These are phyloP conservation scores for Chloroclystis v-ata DNA, from an alignment of 2,888 invertebrate genomes.

Conservation along the genomic window DNA sequence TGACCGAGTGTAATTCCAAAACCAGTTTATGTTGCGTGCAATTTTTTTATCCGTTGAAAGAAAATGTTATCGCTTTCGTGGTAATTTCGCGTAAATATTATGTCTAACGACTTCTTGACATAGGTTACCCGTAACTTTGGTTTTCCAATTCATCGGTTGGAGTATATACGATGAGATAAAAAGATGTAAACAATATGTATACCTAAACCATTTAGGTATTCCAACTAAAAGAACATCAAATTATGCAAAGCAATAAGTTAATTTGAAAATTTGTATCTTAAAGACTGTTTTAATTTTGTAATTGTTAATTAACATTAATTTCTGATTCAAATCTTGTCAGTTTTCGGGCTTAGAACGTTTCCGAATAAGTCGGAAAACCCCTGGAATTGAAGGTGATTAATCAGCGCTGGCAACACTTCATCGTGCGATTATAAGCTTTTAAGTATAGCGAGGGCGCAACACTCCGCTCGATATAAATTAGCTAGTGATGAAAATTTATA, in stretches of 20 bases:
- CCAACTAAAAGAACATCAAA: too few relatives aligned
- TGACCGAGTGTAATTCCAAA: slow-evolving; percentile 26
- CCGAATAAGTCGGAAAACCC: slow-evolving; percentile 37
- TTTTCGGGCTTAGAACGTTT: slow-evolving; percentile 30
- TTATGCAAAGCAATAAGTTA: too few relatives aligned
- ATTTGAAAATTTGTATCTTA: too few relatives aligned
- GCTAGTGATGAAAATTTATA: slow-evolving; percentile 62
- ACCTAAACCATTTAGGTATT: too few relatives aligned
- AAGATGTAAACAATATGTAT: too few relatives aligned
- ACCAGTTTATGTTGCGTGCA: slow-evolving; percentile 21
- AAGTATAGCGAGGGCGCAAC: slow-evolving; percentile 64
- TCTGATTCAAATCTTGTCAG: slow-evolving; percentile 35
- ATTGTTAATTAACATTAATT: slow-evolving; percentile 30
- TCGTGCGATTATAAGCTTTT: slow-evolving; percentile 76
- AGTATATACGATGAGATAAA: too few relatives aligned
- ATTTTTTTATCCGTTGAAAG: slow-evolving; percentile 15
- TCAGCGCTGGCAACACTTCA: slow-evolving; percentile 69
- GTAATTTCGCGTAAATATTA: background rate
- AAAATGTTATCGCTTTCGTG: background rate
- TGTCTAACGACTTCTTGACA: too few relatives aligned
- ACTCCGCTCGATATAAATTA: slow-evolving; percentile 68
- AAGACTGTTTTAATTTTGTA: too few relatives aligned
- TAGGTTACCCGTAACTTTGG: too few relatives aligned
- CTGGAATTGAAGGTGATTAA: slow-evolving; percentile 60
- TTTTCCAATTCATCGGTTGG: too few relatives aligned